These are phyloP conservation scores for Hipposideros larvatus DNA, from an alignment of 2,797 vertebrate species.

Conservation along the genomic window DNA sequence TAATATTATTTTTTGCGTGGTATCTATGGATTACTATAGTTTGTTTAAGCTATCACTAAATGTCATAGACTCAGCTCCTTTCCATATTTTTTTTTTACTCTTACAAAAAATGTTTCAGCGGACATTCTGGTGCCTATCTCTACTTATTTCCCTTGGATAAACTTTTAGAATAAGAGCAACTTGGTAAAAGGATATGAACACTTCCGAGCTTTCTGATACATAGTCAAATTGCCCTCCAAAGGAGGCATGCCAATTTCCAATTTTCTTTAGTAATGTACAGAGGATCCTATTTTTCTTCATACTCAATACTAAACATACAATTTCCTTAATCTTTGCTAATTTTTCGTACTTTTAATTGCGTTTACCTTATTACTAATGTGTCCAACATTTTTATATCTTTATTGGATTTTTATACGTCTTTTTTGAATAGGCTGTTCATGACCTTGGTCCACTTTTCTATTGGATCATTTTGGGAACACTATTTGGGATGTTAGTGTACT, in stretches of 20 bases:
- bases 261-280: neutral
- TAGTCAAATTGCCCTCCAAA: neutral
- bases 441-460: neutral
- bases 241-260: neutral
- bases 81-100: neutral
- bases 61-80: neutral
- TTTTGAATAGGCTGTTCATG: neutral
- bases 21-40: neutral
- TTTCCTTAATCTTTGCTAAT: neutral
- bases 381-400: neutral
- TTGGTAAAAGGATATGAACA: neutral
- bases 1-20: constrained; percentile 9
- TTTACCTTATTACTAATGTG: neutral
- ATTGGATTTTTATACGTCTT: neutral
- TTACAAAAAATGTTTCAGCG: neutral
- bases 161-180: neutral
- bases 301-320: neutral
- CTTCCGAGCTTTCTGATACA: neutral
- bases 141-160: neutral
- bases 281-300: neutral
- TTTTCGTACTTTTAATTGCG: neutral
- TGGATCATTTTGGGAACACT: neutral
- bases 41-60: neutral
- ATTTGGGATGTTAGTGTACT: neutral
- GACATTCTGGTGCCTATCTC: neutral